Evolutionary conservation across 2,113 vertebrate genomes (phyloP), one percentile per base, ranked within the genome.

Genomic region (Stigmatopora nigra): DNA sequence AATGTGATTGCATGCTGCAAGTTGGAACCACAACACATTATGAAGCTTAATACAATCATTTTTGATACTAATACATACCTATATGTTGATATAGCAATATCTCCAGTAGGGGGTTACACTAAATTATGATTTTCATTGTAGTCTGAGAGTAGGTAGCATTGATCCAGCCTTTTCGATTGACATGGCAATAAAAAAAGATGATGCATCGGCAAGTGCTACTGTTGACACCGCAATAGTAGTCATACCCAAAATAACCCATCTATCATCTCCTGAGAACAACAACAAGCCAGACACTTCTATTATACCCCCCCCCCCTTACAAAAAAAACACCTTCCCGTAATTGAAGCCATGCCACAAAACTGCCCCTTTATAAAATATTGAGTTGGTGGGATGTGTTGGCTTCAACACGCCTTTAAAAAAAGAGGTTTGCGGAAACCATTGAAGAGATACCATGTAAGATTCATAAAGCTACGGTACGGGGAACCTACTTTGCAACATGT

Each of bases 391-490:
- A 72, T 67, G 72, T 72, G 64, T 55, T 31, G 46, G 49, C 41
- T 65, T 72, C 70, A 46, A 45, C 78, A 79, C 75, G 12, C 41
- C 36, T 44, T 44, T 78, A 79, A 71, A 53, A 53, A 72, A 57
- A 5, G 8, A 47, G 61, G 31, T 48, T 44, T 16, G 57, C 57
- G 46, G 61, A 67, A 74, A 61, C 69, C 55, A 58, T 17, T 22
- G 61, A 75, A 61, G 71, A 58, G 71, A 63, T 63, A 55, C 73
- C 67, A 86, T 86, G 74, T 78, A 83, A 82, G 81, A 81, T 82
- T 83, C 56, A 79, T 80, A 75, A 78, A 78, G 73, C 68, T 5
- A 38, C 70, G 75, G 52, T 47, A 73, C 65, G 47, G 65, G 65
- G 72, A 61, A 61, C 66, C 78, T 72, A 80, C 71, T 78, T 79